Evolutionary conservation across 2,888 invertebrate genomes (phyloP), one percentile per base, ranked within the genome.

Genomic region (Synanthedon vespiformis): DNA sequence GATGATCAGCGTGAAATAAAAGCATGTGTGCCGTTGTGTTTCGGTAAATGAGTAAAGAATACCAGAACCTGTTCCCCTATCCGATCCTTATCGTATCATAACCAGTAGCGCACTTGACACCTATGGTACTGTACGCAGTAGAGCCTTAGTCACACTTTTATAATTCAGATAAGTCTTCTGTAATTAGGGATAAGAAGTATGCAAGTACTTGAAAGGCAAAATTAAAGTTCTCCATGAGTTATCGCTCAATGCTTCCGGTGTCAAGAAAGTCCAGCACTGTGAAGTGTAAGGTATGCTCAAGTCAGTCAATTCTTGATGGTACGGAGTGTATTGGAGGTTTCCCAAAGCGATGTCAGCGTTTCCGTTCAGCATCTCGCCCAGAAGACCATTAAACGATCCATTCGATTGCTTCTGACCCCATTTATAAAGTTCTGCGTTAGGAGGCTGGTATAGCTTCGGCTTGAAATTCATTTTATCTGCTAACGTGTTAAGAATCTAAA

Each of bases 181-280:
- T n/a, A 44, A n/a, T 13, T 6, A 8, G 2, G 8, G 14, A 13
- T 44, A 44, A 44, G 13, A 13, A 12, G 0, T 13, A 44, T 14
- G 11, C n/a, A n/a, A n/a, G n/a, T 44, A 44, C 94, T 89, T 92
- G 66, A 95, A 95, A 1, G 95, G 95, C 59, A 93, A 79, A 64
- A 95, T 92, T 6, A 95, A 82, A 0, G 95, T 93, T 72, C 92
- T 93, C 95, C 95, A 95, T 1, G 95, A 93, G 64, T 94, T 94
- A 68, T 95, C 94, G 1, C 90, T 90, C 14, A 93, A 80, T 0
- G 94, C 91, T 76, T 95, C 95, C 0, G 95, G 95, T 0, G 95
- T 95, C 14, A 95, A 72, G 67, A 95, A 95, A 1, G 95, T 95
- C 63, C 95, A 88, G 65, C 95, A 95, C 68, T 95, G 93, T 0